Evolutionary conservation across 2,797 vertebrate genomes (phyloP).

Genomic region (Mus minutoides): DNA sequence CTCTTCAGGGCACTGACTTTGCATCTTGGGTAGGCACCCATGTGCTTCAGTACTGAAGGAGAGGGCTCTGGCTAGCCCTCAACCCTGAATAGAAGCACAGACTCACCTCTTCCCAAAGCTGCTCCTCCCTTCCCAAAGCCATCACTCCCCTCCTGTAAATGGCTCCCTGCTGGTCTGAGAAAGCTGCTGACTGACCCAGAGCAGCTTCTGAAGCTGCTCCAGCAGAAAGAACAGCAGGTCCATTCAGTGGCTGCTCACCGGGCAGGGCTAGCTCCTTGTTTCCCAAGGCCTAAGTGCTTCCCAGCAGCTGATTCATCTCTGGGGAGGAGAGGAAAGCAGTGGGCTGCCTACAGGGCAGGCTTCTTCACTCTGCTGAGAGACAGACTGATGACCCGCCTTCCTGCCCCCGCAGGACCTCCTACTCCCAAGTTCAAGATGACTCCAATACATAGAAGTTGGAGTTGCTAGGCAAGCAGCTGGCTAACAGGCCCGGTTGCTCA

Average conservation of each 20-base stretch:
- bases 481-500: not conserved
- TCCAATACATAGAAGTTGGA: not conserved
- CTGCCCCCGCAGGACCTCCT: conserved; percentile 39
- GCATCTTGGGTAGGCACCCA: not conserved
- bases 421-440: not conserved
- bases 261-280: not conserved
- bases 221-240: conserved; percentile 47
- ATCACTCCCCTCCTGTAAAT: not conserved
- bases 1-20: conserved; percentile 68
- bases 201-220: not conserved
- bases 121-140: not conserved
- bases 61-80: not conserved
- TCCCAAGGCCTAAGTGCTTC: conserved; percentile 50
- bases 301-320: conserved; percentile 71
- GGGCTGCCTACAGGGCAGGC: conserved; percentile 40
- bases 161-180: not conserved
- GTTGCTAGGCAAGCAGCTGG: not conserved
- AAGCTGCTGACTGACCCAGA: not conserved
- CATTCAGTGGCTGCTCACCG: not conserved
- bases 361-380: not conserved
- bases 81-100: not conserved
- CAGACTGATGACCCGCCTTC: not conserved
- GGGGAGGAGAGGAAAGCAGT: conserved; percentile 32
- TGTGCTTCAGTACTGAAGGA: not conserved
- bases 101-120: not conserved